These are phyloP conservation scores for Pomacea canaliculata DNA, from an alignment of 2,888 invertebrate species.

Conservation along the genomic window DNA sequence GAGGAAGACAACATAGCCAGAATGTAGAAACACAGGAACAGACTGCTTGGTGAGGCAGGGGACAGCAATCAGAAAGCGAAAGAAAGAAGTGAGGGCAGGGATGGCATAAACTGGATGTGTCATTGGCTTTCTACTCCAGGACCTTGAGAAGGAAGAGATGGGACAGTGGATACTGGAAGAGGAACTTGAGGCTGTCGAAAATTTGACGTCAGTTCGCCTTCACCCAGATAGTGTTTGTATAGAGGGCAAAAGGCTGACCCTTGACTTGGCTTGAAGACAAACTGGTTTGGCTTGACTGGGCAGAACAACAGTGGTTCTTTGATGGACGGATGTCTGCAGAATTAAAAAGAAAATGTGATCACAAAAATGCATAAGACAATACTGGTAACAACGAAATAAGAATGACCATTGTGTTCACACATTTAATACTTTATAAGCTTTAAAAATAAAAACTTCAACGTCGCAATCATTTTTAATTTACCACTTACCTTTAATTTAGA, in stretches of 20 bases:
- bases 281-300: slow-evolving; percentile 54
- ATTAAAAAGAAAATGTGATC: neutral
- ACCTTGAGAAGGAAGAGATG: neutral
- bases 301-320: slow-evolving; percentile 58
- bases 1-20: too few relatives aligned
- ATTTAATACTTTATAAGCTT: too few relatives aligned
- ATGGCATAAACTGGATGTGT: neutral
- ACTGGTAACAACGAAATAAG: neutral
- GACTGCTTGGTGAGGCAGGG: too few relatives aligned
- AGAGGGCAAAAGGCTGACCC: slow-evolving; percentile 61
- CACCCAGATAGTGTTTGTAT: slow-evolving; percentile 42
- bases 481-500: too few relatives aligned
- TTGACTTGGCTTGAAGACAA: slow-evolving; percentile 57
- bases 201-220: neutral
- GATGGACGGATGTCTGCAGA: slow-evolving; percentile 45
- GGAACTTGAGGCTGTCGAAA: slow-evolving; percentile 5
- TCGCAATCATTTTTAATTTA: too few relatives aligned
- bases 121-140: slow-evolving; percentile 4
- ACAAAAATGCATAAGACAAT: neutral
- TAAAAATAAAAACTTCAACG: too few relatives aligned
- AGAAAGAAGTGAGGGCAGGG: too few relatives aligned
- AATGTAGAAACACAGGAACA: too few relatives aligned
- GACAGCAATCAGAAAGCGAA: too few relatives aligned
- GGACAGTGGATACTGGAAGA: neutral
- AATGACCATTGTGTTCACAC: too few relatives aligned